Base-by-base conservation (phyloP, 2,888 invertebrate species). In the Theretra japonica region DNA sequence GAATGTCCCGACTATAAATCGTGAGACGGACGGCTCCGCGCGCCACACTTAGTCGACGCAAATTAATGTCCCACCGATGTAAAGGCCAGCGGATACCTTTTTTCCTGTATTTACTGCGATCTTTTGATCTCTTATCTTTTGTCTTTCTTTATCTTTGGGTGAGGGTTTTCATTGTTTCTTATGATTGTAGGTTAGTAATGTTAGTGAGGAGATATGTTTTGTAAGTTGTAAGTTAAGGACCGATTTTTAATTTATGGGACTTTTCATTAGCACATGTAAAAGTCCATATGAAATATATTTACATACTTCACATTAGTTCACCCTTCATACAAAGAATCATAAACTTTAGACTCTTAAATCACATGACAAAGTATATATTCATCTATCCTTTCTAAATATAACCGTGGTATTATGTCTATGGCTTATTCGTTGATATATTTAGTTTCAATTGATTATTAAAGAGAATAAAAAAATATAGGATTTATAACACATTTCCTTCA, bases 41-140 rank as follows among this genome's bases (percentile, higher is more conserved):
- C 57, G 58, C 50, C 69, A 60, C 48, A 48, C 59, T 72, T 68
- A 25, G 69, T 30, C 30, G 69, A 60, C 50, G 58, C 60, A 72
- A 72, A 72, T 72, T 72, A 72, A 72, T 72, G 72, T 72, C 50
- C 53, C 69, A 8, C 59, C 25, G 53, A 50, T 33, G 41, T 69
- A 69, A 69, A 68, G 72, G 72, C 60, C 68, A 70, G 53, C 50
- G 53, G 50, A 30, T 23, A 41, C 62, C 21, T 23, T 48, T 65
- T 62, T 48, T 48, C 6, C 65, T 23, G 23, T 65, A 65, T 65
- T 65, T 65, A 65, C 23, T 41, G 41, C 48, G 65, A 65, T 65
- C 65, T 65, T 48, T 48, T 23, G 15, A 17, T 65, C 65, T 48
- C 48, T 48, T 65, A 65, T 65, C 65, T 65, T 59, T 41, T 48